These are phyloP conservation scores for Subacronicta megacephala DNA, from an alignment of 2,888 invertebrate species.

Conservation along the genomic window DNA sequence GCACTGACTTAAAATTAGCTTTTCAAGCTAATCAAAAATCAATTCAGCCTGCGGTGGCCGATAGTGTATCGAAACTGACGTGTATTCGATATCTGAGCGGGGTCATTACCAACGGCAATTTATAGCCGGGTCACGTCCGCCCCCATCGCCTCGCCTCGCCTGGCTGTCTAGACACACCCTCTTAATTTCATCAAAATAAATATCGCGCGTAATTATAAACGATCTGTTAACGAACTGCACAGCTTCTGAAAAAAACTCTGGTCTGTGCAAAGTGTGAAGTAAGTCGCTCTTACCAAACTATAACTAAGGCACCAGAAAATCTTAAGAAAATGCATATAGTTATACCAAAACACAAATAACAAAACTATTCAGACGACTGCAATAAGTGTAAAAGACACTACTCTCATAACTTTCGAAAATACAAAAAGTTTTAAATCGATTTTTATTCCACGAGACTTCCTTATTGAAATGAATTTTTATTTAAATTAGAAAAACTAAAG, in stretches of 20 bases:
- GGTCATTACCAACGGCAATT: conserved; percentile 54
- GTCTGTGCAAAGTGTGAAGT: no score
- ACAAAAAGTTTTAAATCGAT: conserved; percentile 41
- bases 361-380: conserved; percentile 10
- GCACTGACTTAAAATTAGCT: neutral
- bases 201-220: conserved; percentile 40
- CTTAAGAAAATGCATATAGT: no score
- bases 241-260: conserved; percentile 14
- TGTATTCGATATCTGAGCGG: conserved; percentile 49
- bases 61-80: conserved; percentile 45
- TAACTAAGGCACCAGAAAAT: no score
- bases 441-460: conserved; percentile 38
- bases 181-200: conserved; percentile 52
- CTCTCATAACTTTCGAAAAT: conserved; percentile 15
- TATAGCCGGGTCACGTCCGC: conserved; percentile 55
- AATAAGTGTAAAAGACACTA: conserved; percentile 27
- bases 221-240: conserved; percentile 23
- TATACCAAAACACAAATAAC: no score
- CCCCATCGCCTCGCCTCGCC: conserved; percentile 41
- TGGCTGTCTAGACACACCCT: conserved; percentile 53
- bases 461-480: conserved; percentile 61
- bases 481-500: conserved; percentile 66
- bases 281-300: no score
- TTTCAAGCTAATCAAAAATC: conserved; percentile 25
- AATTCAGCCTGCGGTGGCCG: conserved; percentile 21